Base-by-base conservation (phyloP, 2,888 invertebrate genomes). In the Vanessa cardui region DNA sequence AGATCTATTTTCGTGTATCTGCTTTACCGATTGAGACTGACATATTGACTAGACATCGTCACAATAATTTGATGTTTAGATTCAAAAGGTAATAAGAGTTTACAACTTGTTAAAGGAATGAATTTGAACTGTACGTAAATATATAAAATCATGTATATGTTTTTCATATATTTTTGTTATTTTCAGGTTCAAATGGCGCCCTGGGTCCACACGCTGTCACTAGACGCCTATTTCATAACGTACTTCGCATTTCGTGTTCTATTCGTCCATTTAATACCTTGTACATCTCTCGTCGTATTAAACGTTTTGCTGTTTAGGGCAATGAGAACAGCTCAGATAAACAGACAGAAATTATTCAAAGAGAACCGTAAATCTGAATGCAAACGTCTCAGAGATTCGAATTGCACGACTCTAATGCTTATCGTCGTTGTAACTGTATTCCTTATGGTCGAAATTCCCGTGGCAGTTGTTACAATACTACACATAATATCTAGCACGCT, bases 191-290 rank as follows among this genome's bases (percentile, higher is more conserved):
- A 92, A 72, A 94, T 94, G 71, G 95, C 97, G 2, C 83, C 93
- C 6, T 97, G 97, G 97, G 96, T 97, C 49, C 87, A 94, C 16
- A 93, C 94, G 72, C 83, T 97, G 31, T 95, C 95, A 0, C 90
- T 94, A 72, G 95, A 97, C 84, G 90, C 95, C 7, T 99, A 98
- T 90, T 98, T 95, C 90, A 96, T 96, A 69, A 93, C 95, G 12
- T 97, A 97, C 87, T 97, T 94, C 90, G 95, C 96, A 80, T 98
- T 98, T 85, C 94, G 99, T 16, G 97, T 98, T 15, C 88, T 98
- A 8, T 98, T 97, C 87, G 98, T 99, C n/a, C 98, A 99, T 83
- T 92, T 98, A 72, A 93, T 98, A 68, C 99, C 99, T 0, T 98
- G 98, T 91, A 95, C 97, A 12, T 95, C 97, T 2, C 93, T 99